A percentile compares a stretch with the other conserved stretches of the same genome.
phyloP scores from a whole-genome alignment of 2,888 invertebrate species.

The Dichetophora obliterata region DNA sequence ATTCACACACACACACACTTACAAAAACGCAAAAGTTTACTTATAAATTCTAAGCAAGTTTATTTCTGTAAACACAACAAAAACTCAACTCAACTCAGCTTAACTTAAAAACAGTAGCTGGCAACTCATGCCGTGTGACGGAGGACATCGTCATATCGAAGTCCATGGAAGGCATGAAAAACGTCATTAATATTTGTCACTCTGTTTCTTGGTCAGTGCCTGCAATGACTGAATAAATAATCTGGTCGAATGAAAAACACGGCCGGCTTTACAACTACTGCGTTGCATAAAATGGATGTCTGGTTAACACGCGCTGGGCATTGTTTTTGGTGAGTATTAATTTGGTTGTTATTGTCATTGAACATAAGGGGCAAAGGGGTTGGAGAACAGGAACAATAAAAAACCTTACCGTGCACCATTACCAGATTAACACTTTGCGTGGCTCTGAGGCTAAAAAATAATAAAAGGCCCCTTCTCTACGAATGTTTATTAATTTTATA shows the following conservation, averaged over 20 bases:
- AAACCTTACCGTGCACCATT: no score
- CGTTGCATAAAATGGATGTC: conserved; percentile 34
- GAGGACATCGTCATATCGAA: background rate
- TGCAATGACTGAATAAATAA: conserved; percentile 28
- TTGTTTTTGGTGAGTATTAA: conserved; percentile 18
- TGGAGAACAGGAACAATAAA: background rate
- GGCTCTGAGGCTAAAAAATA: no score
- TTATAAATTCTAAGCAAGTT: conserved; percentile 17
- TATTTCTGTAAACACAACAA: background rate
- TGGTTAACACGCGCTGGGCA: conserved; percentile 36
- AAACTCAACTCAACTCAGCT: background rate
- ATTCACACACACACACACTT: no score
- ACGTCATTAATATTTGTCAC: conserved; percentile 56
- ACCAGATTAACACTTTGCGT: no score
- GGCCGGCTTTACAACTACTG: background rate
- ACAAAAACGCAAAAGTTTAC: background rate
- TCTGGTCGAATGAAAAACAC: background rate
- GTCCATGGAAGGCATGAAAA: conserved; percentile 49
- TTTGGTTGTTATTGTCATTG: conserved; percentile 20
- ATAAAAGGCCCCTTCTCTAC: no score
- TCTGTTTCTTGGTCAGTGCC: conserved; percentile 19
- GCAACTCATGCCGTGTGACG: background rate
- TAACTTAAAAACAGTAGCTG: no score
- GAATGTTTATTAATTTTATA: no score
- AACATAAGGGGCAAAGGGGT: background rate